These are phyloP conservation scores for Oreocharis arfaki DNA, from an alignment of 2,113 vertebrate genomes.

Conservation along the genomic window DNA sequence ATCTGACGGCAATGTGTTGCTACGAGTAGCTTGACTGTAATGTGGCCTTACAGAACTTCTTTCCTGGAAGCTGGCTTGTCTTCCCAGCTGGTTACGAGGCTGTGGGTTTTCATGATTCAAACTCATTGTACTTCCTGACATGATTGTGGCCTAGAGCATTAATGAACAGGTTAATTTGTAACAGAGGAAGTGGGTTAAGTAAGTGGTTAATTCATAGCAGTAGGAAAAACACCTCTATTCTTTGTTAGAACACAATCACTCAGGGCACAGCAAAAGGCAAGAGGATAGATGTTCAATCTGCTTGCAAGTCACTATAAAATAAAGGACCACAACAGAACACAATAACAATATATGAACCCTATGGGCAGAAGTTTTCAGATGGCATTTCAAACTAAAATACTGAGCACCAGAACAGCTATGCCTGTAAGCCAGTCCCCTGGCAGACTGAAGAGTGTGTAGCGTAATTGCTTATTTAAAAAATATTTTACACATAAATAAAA, in stretches of 20 bases:
- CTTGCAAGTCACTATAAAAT: slow-evolving; percentile 44
- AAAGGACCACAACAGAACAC: slow-evolving; percentile 13
- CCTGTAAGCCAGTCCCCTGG: slow-evolving; percentile 56
- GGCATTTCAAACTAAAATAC: slow-evolving; percentile 61
- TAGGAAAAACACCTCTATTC: slow-evolving; percentile 38
- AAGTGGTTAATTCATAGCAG: slow-evolving; percentile 23
- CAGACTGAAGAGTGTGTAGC: slow-evolving; percentile 17
- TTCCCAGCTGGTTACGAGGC: slow-evolving; percentile 84
- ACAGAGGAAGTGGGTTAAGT: neutral
- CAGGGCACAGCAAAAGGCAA: slow-evolving; percentile 74
- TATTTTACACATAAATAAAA: neutral
- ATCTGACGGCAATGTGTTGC: slow-evolving; percentile 94
- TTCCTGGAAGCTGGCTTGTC: slow-evolving; percentile 98
- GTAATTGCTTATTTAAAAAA: neutral
- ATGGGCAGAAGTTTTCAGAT: slow-evolving; percentile 31
- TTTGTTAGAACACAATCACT: slow-evolving; percentile 67
- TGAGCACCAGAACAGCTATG: slow-evolving; percentile 36
- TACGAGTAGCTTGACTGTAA: slow-evolving; percentile 84
- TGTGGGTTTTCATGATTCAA: slow-evolving; percentile 89
- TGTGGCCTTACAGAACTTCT: slow-evolving; percentile 84
- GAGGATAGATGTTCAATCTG: slow-evolving; percentile 62
- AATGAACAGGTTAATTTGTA: slow-evolving; percentile 63
- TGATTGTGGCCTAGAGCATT: slow-evolving; percentile 92
- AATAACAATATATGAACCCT: neutral
- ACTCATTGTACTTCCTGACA: slow-evolving; percentile 95